These are phyloP conservation scores for Menura novaehollandiae DNA, from an alignment of 2,113 vertebrate genomes.

Conservation along the genomic window DNA sequence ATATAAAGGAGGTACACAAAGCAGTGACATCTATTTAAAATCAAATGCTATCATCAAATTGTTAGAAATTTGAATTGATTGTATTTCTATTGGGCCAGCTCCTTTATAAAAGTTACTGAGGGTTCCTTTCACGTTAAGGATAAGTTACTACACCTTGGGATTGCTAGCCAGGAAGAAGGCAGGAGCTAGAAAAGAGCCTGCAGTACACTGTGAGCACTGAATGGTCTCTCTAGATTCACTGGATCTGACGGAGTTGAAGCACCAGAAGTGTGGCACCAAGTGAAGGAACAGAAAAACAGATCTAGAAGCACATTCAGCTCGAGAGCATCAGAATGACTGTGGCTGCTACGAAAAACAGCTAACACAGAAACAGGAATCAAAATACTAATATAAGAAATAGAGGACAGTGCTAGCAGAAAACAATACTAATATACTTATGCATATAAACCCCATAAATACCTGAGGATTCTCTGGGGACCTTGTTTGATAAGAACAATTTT, in stretches of 20 bases:
- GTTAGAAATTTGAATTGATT: not conserved
- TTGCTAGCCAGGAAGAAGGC: not conserved
- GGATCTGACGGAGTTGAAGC: not conserved
- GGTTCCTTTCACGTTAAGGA: not conserved
- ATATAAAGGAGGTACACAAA: not conserved
- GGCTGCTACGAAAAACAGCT: not conserved
- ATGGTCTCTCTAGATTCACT: not conserved
- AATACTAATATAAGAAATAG: not conserved
- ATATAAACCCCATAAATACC: not conserved
- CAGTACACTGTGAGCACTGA: not conserved
- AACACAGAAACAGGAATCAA: not conserved
- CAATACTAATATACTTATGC: not conserved
- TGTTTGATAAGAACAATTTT: not conserved
- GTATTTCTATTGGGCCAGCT: not conserved
- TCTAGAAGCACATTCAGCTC: not conserved
- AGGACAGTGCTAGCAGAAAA: not conserved
- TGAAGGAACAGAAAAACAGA: not conserved
- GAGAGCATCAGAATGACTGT: not conserved
- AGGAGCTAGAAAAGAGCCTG: not conserved
- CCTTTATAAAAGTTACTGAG: not conserved
- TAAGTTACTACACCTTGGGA: not conserved
- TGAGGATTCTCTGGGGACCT: not conserved
- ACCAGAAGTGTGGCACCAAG: accelerated
- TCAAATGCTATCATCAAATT: not conserved
- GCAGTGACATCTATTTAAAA: not conserved